phyloP scores from a whole-genome alignment of 53 echinoderm and acorn worm species.

The Astropecten irregularis region DNA sequence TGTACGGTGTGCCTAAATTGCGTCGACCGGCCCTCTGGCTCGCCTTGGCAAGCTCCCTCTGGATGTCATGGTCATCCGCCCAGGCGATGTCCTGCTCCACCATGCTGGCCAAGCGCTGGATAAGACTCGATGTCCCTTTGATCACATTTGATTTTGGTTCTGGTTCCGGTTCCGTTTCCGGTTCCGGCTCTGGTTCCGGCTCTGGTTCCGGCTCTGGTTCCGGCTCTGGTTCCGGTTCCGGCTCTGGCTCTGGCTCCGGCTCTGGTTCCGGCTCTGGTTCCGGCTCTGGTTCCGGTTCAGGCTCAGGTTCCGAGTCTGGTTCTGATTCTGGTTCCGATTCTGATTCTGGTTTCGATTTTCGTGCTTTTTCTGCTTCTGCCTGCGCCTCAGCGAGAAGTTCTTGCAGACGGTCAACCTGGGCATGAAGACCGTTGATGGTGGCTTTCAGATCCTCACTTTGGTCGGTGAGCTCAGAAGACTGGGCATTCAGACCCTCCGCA shows the following conservation, averaged over 20 bases:
- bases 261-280: not conserved
- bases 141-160: not conserved
- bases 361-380: not conserved
- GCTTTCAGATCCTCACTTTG: conserved; percentile 7
- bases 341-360: not conserved
- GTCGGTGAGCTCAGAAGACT: not conserved
- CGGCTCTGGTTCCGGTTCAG: not conserved
- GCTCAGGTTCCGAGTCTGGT: not conserved
- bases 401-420: not conserved
- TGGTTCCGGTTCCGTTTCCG: not conserved
- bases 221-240: not conserved
- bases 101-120: not conserved
- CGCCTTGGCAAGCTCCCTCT: not conserved
- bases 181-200: not conserved
- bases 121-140: not conserved
- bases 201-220: not conserved
- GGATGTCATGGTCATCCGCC: not conserved
- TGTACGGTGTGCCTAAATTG: too few species aligned
- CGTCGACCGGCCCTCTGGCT: not conserved
- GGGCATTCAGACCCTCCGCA: not conserved
- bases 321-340: not conserved
- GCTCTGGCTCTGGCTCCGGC: not conserved
- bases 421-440: not conserved
- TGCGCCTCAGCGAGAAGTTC: not conserved
- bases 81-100: not conserved